Evolutionary conservation across 2,113 vertebrate species (phyloP).

Genomic region (Nanorana parkeri): DNA sequence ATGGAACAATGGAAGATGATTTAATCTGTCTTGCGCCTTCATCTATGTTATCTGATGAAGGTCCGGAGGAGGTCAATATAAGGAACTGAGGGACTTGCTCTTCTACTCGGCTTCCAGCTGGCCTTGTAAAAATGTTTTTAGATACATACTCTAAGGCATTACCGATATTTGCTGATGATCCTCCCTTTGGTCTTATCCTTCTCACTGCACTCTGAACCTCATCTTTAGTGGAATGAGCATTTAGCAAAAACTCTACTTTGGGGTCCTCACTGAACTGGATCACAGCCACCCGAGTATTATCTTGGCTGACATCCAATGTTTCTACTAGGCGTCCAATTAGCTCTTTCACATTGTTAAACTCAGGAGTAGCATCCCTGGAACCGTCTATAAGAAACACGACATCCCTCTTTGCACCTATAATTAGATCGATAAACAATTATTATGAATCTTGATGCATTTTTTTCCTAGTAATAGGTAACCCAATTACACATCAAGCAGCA

Average conservation of each 20-base stretch:
- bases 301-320: conserved; percentile 83
- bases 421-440: not conserved
- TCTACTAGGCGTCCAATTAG: conserved; percentile 84
- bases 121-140: conserved; percentile 86
- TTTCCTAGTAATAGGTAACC: too few species aligned
- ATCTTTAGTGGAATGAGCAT: conserved; percentile 81
- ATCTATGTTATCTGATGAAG: conserved; percentile 82
- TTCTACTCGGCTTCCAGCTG: conserved; percentile 89
- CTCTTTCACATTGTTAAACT: conserved; percentile 80
- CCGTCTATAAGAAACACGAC: conserved; percentile 93
- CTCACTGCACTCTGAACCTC: conserved; percentile 80
- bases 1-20: conserved; percentile 77
- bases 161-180: conserved; percentile 80
- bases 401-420: conserved; percentile 79
- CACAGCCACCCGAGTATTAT: conserved; percentile 84
- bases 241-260: conserved; percentile 84
- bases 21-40: conserved; percentile 80
- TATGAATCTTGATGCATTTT: too few species aligned
- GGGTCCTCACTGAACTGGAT: conserved; percentile 91
- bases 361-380: conserved; percentile 72
- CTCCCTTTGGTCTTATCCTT: conserved; percentile 79
- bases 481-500: too few species aligned
- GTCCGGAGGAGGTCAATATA: conserved; percentile 84
- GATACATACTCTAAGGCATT: conserved; percentile 85
- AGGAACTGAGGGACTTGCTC: conserved; percentile 93